Evolutionary conservation across 2,113 vertebrate genomes (phyloP), one percentile per base, ranked within the genome.

Genomic region (Girardinichthys multiradiatus): DNA sequence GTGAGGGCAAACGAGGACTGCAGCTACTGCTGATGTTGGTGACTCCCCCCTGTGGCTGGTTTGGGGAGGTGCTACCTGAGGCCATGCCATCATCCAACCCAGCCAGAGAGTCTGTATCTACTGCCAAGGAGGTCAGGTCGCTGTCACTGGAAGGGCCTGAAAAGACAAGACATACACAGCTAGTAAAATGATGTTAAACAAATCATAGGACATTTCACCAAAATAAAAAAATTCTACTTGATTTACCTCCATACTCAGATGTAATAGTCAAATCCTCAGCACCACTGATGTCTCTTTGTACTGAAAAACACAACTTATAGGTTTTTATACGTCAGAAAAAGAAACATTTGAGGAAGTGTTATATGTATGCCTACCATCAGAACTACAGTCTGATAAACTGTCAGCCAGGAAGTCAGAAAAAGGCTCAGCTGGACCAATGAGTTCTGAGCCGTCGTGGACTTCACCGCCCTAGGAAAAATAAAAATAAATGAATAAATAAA

Each of bases 51-150:
- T 92, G 88, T 86, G 94, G 87, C 88, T 95, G 95, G 74, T 92
- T 95, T 85, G 98, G 97, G 88, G 98, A 99, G 84, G 92, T 94
- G 72, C 95, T 94, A 82, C 94, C 95, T 89, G 97, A 99, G 95
- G 97, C 96, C 97, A 98, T 98, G 94, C 98, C 98, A 98, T 99
- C 96, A 65, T 98, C 97, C 73, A 96, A 61, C 70, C 95, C 96
- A 0, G 95, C 91, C 72, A 97, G 90, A 87, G 96, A 97, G 88
- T 99, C 97, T 68, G 92, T 90, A 75, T 98, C 97, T 0, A 97
- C 93, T 57, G 94, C 95, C 77, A 97, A 90, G 72, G 96, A 98
- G 74, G 95, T 90, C 90, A 97, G 84, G 88, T 98, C 96, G 0
- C 97, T 96, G 87, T 97, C 96, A 82, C 96, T 97, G 85, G 96